Conservation (phyloP, 2,888 invertebrate species). For the Acrobasis consociella region DNA sequence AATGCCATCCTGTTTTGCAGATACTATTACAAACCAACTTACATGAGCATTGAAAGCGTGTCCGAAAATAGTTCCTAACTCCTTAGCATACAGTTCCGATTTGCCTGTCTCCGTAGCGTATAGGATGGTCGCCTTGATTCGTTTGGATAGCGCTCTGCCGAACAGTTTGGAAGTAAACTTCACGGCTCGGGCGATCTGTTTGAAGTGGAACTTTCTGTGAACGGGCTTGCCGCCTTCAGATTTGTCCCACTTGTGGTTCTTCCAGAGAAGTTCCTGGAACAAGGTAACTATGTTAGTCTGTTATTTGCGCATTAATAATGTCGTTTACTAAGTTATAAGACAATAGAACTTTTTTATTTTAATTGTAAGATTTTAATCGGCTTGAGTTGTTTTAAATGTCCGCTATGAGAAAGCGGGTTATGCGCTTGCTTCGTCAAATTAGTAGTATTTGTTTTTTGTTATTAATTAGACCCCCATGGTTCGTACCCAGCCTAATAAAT, state of each 20-base stretch:
- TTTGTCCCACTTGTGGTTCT: conserved; percentile 92
- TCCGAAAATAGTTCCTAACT: conserved; percentile 93
- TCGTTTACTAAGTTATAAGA: neutral
- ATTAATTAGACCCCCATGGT: too few species aligned
- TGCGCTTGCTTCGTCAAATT: too few species aligned
- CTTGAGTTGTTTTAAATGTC: too few species aligned
- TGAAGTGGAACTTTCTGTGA: conserved; percentile 95
- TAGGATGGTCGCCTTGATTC: conserved; percentile 96
- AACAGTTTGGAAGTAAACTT: conserved; percentile 98
- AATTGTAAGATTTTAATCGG: too few species aligned
- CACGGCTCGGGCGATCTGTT: conserved; percentile 97
- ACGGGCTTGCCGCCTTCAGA: conserved; percentile 84
- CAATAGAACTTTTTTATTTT: neutral
- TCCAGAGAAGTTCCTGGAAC: conserved; percentile 92
- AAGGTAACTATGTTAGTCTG: conserved; percentile 12
- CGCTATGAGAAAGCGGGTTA: too few species aligned
- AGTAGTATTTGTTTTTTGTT: too few species aligned
- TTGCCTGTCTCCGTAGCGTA: conserved; percentile 98
- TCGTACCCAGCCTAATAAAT: too few species aligned
- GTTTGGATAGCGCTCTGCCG: conserved; percentile 94
- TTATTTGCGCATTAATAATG: conserved; percentile 3
- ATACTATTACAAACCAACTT: conserved; percentile 24
- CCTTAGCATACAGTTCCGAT: conserved; percentile 96
- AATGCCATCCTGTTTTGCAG: too few species aligned
- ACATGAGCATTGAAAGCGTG: conserved; percentile 98